phyloP scores from a whole-genome alignment of 1,140 invertebrate species.

The Physella acuta region DNA sequence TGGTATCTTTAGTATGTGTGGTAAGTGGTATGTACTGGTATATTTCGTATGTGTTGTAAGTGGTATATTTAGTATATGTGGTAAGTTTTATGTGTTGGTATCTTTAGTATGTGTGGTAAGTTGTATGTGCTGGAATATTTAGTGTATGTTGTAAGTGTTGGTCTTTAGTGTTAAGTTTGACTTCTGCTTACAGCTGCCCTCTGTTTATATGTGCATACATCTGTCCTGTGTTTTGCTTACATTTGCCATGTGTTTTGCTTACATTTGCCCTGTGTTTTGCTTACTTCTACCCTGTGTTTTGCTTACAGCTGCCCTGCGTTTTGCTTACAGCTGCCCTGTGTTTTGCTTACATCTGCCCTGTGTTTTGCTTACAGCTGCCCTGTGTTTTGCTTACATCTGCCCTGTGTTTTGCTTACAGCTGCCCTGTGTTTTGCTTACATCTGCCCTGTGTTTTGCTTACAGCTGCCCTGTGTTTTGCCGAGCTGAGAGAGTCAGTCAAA shows the following conservation, averaged over 20 bases:
- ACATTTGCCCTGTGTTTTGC: not conserved
- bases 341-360: not conserved
- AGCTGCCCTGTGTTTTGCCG: constrained; percentile 42
- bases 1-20: too few species aligned
- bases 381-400: not conserved
- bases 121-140: too few species aligned
- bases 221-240: too few species aligned
- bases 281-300: not conserved
- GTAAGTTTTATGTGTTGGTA: too few species aligned
- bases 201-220: too few species aligned
- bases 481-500: constrained; percentile 40
- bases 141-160: too few species aligned
- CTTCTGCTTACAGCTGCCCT: too few species aligned
- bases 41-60: too few species aligned
- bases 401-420: not conserved
- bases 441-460: constrained; percentile 3
- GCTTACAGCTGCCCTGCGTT: not conserved
- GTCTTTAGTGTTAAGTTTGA: too few species aligned
- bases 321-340: not conserved
- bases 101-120: constrained; percentile 40
- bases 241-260: not conserved
- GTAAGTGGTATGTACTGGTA: too few species aligned
- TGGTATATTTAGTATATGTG: too few species aligned
- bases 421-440: not conserved
- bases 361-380: not conserved